Conservation (phyloP, 2,113 vertebrate genomes). For the Amphiprion ocellaris region DNA sequence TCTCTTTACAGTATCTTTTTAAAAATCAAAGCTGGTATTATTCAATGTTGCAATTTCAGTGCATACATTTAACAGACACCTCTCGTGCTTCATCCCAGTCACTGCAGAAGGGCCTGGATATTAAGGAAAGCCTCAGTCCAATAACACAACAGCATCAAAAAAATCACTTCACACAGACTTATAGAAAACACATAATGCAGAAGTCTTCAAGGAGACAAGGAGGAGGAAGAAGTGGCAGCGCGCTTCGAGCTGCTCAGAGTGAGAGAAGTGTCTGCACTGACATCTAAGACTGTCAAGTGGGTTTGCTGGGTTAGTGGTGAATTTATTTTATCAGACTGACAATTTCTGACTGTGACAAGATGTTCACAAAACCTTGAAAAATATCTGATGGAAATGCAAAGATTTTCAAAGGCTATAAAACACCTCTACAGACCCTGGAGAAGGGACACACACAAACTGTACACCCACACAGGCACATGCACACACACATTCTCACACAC, state of each 20-base stretch:
- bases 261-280: constrained; percentile 46
- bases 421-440: constrained; percentile 75
- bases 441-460: constrained; percentile 72
- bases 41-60: neutral
- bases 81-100: too few relatives aligned
- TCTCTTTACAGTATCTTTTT: too few relatives aligned
- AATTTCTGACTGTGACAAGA: constrained; percentile 67
- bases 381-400: constrained; percentile 73
- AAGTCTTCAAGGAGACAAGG: constrained; percentile 57
- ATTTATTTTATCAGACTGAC: constrained; percentile 71
- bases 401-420: constrained; percentile 75
- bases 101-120: too few relatives aligned
- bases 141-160: constrained; percentile 1
- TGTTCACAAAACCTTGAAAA: constrained; percentile 73
- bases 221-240: constrained; percentile 46
- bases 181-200: constrained; percentile 5
- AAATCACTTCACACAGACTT: constrained; percentile 14
- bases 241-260: constrained; percentile 40
- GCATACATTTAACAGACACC: neutral
- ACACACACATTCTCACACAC: constrained; percentile 26
- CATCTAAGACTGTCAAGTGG: constrained; percentile 50
- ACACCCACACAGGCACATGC: constrained; percentile 73
- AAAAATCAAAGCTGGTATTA: neutral
- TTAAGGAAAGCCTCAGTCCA: too few relatives aligned
- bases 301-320: constrained; percentile 42